Conservation (phyloP, 2,113 vertebrate genomes). For the Pseudorectes ferrugineus region DNA sequence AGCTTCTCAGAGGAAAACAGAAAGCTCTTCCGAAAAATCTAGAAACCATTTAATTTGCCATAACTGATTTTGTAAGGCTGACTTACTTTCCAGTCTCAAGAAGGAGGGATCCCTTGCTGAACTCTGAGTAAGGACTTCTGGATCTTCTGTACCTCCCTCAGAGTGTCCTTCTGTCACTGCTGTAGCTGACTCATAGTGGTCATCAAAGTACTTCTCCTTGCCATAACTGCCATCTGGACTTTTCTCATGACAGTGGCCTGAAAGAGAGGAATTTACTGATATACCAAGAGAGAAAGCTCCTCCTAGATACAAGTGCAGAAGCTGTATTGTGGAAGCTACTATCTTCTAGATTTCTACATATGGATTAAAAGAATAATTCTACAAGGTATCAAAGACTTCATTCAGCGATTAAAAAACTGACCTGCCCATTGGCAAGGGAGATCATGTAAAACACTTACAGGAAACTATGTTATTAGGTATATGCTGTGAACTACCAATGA, state of each 20-base stretch:
- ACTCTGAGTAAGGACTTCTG: conserved; percentile 27
- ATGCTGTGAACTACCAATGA: neutral
- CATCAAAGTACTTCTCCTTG: conserved; percentile 72
- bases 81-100: conserved; percentile 77
- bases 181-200: conserved; percentile 29
- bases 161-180: conserved; percentile 43
- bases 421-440: neutral
- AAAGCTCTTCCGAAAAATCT: neutral
- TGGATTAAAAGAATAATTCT: neutral
- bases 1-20: neutral
- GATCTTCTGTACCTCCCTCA: conserved; percentile 24
- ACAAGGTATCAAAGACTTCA: neutral
- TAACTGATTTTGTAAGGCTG: neutral
- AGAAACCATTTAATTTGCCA: neutral
- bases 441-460: neutral
- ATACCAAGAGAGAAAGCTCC: neutral
- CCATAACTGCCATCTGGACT: conserved; percentile 52
- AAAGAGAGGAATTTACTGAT: conserved; percentile 44
- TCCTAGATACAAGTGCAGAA: neutral
- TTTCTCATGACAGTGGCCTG: conserved; percentile 74
- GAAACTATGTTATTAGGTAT: neutral
- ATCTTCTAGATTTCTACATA: neutral
- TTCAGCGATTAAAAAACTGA: neutral
- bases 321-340: neutral
- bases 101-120: conserved; percentile 61